A percentile compares a stretch with the other conserved stretches of the same genome.
Conservation (phyloP, 2,113 vertebrate species). For the Setophaga kirtlandii region DNA sequence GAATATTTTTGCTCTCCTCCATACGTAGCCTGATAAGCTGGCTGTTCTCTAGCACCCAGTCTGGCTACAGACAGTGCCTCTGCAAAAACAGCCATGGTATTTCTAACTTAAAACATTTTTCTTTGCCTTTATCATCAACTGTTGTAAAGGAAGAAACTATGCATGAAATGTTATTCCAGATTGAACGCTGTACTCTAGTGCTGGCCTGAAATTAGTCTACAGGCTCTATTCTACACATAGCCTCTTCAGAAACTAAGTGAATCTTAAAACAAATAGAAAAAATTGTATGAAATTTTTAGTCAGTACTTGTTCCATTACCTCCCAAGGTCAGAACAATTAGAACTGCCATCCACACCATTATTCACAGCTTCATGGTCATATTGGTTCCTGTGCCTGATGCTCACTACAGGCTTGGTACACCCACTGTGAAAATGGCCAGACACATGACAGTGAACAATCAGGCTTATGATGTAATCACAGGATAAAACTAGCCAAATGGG, state of each 20-base stretch:
- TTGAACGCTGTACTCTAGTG: not conserved
- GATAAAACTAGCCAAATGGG: not conserved
- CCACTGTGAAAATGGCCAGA: not conserved
- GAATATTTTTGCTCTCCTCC: not conserved
- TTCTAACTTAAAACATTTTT: not conserved
- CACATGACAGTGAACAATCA: not conserved
- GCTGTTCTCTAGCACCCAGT: not conserved
- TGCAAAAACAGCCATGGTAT: not conserved
- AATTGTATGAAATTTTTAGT: not conserved
- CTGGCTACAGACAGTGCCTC: not conserved
- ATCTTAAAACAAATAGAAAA: not conserved
- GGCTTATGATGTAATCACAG: not conserved
- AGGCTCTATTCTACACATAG: not conserved
- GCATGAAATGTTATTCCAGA: not conserved
- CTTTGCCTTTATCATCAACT: not conserved
- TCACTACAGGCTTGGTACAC: not conserved
- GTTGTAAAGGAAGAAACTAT: not conserved
- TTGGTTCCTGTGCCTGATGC: not conserved
- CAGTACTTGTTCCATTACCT: not conserved
- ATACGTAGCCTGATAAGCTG: not conserved
- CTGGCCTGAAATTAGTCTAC: not conserved
- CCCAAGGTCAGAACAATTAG: not conserved
- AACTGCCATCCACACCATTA: not conserved
- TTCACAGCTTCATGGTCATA: not conserved
- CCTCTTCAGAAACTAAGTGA: not conserved